Percentiles rank a stretch among this genome's conserved stretches.
These are phyloP conservation scores for Oryzias woworae DNA, from an alignment of 2,113 vertebrate genomes.

Conservation along the genomic window DNA sequence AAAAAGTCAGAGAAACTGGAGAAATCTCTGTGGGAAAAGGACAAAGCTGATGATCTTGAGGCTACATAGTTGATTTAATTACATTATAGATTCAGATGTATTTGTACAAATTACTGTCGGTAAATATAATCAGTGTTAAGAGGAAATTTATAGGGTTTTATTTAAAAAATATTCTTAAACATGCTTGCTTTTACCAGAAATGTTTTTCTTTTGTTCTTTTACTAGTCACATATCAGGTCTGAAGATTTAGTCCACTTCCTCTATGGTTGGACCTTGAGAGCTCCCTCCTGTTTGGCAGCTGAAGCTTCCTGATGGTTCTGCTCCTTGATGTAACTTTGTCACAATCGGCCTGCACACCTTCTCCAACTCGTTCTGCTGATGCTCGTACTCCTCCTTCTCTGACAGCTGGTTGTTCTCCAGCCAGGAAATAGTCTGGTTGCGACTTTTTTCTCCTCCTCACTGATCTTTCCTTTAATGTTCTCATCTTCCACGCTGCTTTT, in stretches of 20 bases:
- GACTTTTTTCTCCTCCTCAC: slow-evolving; percentile 63
- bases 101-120: too few species aligned
- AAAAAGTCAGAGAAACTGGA: too few species aligned
- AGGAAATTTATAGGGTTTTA: too few species aligned
- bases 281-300: slow-evolving; percentile 34
- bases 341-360: slow-evolving; percentile 66
- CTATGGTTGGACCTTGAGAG: slow-evolving; percentile 64
- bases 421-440: slow-evolving; percentile 64
- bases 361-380: slow-evolving; percentile 70
- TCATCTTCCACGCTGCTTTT: slow-evolving; percentile 69
- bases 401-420: slow-evolving; percentile 74
- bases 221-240: not conserved
- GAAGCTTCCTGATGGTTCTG: slow-evolving; percentile 37
- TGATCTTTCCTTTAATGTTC: slow-evolving; percentile 64
- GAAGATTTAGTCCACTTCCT: slow-evolving; percentile 67
- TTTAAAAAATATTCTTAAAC: too few species aligned
- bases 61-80: too few species aligned
- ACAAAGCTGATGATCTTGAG: too few species aligned
- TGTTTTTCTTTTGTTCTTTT: not conserved
- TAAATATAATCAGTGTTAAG: too few species aligned
- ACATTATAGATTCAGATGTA: too few species aligned
- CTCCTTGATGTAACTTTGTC: slow-evolving; percentile 65
- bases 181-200: too few species aligned
- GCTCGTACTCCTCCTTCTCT: slow-evolving; percentile 67
- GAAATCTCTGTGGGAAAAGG: too few species aligned